These are phyloP conservation scores for Hirudo medicinalis DNA, from an alignment of 1,140 invertebrate genomes.

Conservation along the genomic window DNA sequence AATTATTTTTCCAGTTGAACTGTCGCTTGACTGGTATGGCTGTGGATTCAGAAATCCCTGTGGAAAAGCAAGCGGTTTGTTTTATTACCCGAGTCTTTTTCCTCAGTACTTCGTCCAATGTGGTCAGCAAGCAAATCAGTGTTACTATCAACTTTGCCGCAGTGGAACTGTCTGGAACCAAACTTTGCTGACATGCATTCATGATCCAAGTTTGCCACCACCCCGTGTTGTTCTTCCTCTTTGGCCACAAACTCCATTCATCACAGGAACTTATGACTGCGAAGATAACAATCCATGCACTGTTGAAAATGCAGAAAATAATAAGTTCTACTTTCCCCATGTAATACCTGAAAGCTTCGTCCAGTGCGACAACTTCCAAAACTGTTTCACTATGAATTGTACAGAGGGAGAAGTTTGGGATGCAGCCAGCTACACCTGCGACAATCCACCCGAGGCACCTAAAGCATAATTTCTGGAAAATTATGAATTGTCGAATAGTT, in stretches of 20 bases:
- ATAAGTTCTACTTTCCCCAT: slow-evolving; percentile 17
- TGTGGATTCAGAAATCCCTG: too few relatives aligned
- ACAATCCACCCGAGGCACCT: too few relatives aligned
- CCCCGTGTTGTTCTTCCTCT: neutral
- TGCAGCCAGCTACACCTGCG: slow-evolving; percentile 2
- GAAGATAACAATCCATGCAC: slow-evolving; percentile 18
- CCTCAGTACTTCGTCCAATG: slow-evolving; percentile 3
- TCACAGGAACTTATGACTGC: slow-evolving; percentile 9
- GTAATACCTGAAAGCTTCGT: neutral
- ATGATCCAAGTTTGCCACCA: neutral
- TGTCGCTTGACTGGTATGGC: too few relatives aligned
- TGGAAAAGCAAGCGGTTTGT: too few relatives aligned
- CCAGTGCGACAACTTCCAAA: slow-evolving; percentile 16
- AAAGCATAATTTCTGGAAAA: too few relatives aligned
- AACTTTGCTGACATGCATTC: neutral
- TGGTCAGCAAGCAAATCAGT: neutral
- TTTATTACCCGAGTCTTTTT: too few relatives aligned
- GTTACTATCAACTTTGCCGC: neutral
- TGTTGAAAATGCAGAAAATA: neutral
- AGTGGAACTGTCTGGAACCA: neutral
- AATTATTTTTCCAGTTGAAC: too few relatives aligned
- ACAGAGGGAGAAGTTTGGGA: slow-evolving; percentile 16
- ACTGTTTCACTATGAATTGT: slow-evolving; percentile 16
- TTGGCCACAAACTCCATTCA: neutral
- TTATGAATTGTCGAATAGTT: too few relatives aligned